phyloP scores from a whole-genome alignment of 2,113 vertebrate genomes.

The Anarhynchus alexandrinus region DNA sequence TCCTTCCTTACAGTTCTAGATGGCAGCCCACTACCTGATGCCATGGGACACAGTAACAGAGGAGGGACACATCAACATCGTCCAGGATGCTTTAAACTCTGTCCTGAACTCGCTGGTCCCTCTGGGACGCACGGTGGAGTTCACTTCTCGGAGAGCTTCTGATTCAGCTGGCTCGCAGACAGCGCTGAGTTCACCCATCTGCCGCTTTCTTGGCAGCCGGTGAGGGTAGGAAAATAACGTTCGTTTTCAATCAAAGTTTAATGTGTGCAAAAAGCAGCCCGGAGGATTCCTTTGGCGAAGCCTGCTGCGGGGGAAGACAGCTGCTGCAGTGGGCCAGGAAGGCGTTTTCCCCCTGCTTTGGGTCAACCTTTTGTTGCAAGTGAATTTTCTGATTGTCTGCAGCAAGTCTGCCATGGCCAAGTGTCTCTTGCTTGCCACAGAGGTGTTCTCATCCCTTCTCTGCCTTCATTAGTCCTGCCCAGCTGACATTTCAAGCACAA shows the following conservation, averaged over 20 bases:
- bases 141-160: background rate
- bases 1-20: background rate
- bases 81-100: background rate
- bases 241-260: background rate
- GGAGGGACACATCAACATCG: background rate
- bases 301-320: fast-evolving
- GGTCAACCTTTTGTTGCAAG: background rate
- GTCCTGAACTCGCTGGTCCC: fast-evolving
- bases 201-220: background rate
- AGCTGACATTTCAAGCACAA: background rate
- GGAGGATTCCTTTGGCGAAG: background rate
- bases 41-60: background rate
- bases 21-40: background rate
- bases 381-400: background rate
- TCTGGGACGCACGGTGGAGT: background rate
- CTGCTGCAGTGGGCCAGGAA: background rate
- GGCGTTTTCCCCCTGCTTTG: background rate
- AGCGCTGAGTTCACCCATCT: background rate
- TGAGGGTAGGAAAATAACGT: background rate
- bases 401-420: background rate
- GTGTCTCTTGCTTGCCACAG: fast-evolving
- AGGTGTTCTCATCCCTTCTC: background rate
- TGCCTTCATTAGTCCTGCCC: background rate
- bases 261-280: background rate
- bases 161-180: background rate